Evolutionary conservation across 2,797 vertebrate species (phyloP).

Genomic region (Halcyon chelicuti): DNA sequence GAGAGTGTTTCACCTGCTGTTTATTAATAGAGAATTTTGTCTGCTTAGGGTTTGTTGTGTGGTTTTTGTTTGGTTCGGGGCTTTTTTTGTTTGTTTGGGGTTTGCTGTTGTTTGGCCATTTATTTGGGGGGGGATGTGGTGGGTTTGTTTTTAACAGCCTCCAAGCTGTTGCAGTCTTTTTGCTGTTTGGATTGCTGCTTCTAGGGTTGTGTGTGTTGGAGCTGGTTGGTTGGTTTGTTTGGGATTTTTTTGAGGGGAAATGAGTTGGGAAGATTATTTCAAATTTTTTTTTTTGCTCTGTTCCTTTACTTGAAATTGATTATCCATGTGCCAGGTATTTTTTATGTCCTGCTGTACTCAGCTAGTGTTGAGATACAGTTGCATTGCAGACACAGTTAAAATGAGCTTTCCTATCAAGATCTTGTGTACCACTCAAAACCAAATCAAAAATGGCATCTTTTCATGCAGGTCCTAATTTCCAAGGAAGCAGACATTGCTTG

Average conservation of each 20-base stretch:
- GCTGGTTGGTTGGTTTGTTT: background rate
- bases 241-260: background rate
- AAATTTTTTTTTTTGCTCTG: background rate
- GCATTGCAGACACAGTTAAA: background rate
- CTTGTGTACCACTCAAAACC: background rate
- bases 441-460: background rate
- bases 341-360: background rate
- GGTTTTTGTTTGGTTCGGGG: no score
- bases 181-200: background rate
- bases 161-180: background rate
- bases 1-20: background rate
- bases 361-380: background rate
- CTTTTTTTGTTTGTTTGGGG: background rate
- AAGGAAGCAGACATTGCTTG: background rate
- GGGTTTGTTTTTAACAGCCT: background rate
- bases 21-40: background rate
- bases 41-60: background rate
- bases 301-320: background rate
- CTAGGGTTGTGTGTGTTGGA: background rate
- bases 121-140: background rate
- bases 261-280: background rate
- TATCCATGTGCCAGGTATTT: background rate
- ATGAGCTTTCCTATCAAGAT: background rate
- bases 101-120: no score
- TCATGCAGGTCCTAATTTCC: background rate